A percentile compares a stretch with the other conserved stretches of the same genome.
Conservation (phyloP, 2,797 vertebrate species). For the Channa striata region DNA sequence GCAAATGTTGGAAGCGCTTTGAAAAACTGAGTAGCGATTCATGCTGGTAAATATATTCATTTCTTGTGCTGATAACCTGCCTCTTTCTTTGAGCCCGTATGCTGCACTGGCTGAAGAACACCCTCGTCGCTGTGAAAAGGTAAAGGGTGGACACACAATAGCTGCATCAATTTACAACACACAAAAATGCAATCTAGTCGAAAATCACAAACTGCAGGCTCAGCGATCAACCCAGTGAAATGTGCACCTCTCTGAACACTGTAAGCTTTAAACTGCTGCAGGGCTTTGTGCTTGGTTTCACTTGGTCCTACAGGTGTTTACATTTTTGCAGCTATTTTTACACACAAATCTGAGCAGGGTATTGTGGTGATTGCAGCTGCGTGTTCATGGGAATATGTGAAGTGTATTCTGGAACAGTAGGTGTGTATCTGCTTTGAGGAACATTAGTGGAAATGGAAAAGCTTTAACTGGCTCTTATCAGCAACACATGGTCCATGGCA, state of each 20-base stretch:
- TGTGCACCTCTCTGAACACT: background rate
- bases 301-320: conserved; percentile 34
- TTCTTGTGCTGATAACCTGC: conserved; percentile 67
- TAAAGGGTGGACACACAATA: conserved; percentile 20
- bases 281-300: conserved; percentile 1
- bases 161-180: conserved; percentile 18
- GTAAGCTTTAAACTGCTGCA: conserved; percentile 2
- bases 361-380: conserved; percentile 29
- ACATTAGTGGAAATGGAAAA: conserved; percentile 56
- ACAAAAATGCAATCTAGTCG: conserved; percentile 17
- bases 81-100: conserved; percentile 48
- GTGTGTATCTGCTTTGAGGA: conserved; percentile 58
- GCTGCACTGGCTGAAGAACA: conserved; percentile 38
- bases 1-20: conserved; percentile 62
- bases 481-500: conserved; percentile 65
- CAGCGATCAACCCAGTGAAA: background rate
- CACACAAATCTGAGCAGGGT: conserved; percentile 16
- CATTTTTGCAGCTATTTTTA: conserved; percentile 42
- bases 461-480: conserved; percentile 75
- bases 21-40: conserved; percentile 63
- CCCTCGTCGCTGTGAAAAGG: conserved; percentile 1
- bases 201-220: conserved; percentile 20
- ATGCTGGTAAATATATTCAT: conserved; percentile 76
- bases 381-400: conserved; percentile 17
- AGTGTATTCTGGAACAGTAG: conserved; percentile 47